These are phyloP conservation scores for Rhinogobio ventralis DNA, from an alignment of 2,797 vertebrate genomes.

Conservation along the genomic window DNA sequence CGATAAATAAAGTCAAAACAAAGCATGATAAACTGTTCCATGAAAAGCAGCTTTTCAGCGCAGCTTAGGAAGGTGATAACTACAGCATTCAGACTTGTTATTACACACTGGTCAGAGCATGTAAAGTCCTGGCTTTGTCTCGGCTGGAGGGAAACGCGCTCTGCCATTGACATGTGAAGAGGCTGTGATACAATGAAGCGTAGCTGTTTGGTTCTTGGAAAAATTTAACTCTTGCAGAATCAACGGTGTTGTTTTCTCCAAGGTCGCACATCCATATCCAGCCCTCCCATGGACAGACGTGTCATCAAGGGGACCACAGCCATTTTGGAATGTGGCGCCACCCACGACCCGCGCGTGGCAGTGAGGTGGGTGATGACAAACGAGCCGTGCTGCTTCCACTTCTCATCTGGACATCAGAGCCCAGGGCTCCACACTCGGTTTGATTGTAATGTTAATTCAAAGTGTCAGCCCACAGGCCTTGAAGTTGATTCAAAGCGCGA, in stretches of 20 bases:
- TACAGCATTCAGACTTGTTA: constrained; percentile 30
- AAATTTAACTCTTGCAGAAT: background rate
- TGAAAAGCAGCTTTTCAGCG: constrained; percentile 11
- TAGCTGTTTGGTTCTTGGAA: constrained; percentile 16
- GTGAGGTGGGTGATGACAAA: constrained; percentile 57
- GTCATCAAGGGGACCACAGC: constrained; percentile 97
- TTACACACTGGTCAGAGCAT: constrained; percentile 37
- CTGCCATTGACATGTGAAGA: constrained; percentile 16
- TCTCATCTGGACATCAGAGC: background rate
- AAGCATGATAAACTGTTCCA: background rate
- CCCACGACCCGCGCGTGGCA: constrained; percentile 85
- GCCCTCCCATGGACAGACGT: constrained; percentile 85
- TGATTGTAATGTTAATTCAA: constrained; percentile 57
- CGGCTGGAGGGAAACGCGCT: background rate
- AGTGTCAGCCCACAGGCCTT: constrained; percentile 51
- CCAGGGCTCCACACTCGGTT: constrained; percentile 15
- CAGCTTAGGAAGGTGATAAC: background rate
- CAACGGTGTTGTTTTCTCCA: constrained; percentile 58
- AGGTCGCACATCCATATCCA: constrained; percentile 89
- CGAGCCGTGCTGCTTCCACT: background rate
- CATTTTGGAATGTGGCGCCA: constrained; percentile 83
- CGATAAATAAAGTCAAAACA: background rate
- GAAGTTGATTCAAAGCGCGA: constrained; percentile 61
- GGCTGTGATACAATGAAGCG: background rate
- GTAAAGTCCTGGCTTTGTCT: constrained; percentile 29